Base-by-base conservation (phyloP, 2,888 invertebrate genomes). In the Pardosa pseudoannulata region DNA sequence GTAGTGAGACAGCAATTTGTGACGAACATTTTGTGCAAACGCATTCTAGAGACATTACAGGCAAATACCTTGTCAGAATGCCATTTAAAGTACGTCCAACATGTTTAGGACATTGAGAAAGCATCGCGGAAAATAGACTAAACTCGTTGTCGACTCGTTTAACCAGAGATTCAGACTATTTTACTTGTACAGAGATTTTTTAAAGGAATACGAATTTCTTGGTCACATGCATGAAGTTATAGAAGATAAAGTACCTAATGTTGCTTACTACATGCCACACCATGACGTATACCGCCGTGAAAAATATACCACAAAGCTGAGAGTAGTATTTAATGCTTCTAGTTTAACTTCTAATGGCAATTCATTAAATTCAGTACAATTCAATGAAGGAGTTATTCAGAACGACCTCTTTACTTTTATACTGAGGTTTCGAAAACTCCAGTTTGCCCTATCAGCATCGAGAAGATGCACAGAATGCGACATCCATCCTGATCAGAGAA, bases 391-490 rank as follows among this genome's bases (percentile, higher is more conserved):
- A 32, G 31, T 9, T 16, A 27, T 56, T 36, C 56, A 41, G 16
- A 27, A 78, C 29, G 32, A 68, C 68, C 29, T 70, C 0, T 68
- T 32, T 3, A 6, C 31, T 16, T 32, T 56, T 27, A 68, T 68
- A 28, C 16, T 32, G 7, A 41, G 46, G 16, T 76, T 76, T 76
- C 32, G 46, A 5, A 32, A 64, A 39, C 67, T 67, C 23, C 27
- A 50, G 7, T 46, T 41, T 31, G 75, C 65, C 0, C 31, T 76
- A 29, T n/a, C 11, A 13, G 75, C 67, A 50, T 78, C 2, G 27
- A 11, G 5, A 78, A 78, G 32, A 70, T 78, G 78, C 39, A 70
- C 32, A n/a, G n/a, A n/a, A n/a, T n/a, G n/a, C n/a, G n/a, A n/a
- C n/a, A n/a, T n/a, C n/a, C n/a, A n/a, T n/a, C n/a, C n/a, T n/a